These are phyloP conservation scores for Semotilus atromaculatus DNA, from an alignment of 2,797 vertebrate genomes.

Conservation along the genomic window DNA sequence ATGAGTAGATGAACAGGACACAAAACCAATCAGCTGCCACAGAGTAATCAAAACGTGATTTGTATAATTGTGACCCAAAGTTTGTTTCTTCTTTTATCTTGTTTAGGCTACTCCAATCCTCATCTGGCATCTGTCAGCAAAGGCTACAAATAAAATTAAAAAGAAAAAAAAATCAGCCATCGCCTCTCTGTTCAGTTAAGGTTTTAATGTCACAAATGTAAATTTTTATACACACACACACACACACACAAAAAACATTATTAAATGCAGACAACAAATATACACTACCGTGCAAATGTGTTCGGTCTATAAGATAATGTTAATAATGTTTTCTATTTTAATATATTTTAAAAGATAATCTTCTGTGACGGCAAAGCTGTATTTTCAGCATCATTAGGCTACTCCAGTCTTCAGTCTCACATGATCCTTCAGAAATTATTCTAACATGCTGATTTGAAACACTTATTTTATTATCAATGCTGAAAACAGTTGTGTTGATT, in stretches of 20 bases:
- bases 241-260: neutral
- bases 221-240: too few species aligned
- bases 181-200: neutral
- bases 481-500: too few species aligned
- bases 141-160: conserved; percentile 1
- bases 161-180: neutral
- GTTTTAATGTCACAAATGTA: neutral
- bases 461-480: too few species aligned
- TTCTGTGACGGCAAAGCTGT: neutral
- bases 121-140: conserved; percentile 43
- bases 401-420: neutral
- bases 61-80: neutral
- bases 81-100: neutral
- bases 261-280: neutral
- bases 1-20: neutral
- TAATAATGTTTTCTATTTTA: neutral
- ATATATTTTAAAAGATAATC: neutral
- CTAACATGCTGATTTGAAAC: too few species aligned
- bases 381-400: neutral
- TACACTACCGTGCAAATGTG: neutral
- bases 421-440: neutral
- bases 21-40: neutral
- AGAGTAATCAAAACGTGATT: neutral
- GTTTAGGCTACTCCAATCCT: conserved; percentile 15
- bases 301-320: too few species aligned